Base-by-base conservation (phyloP, 2,113 vertebrate species). In the Indicator maculatus region DNA sequence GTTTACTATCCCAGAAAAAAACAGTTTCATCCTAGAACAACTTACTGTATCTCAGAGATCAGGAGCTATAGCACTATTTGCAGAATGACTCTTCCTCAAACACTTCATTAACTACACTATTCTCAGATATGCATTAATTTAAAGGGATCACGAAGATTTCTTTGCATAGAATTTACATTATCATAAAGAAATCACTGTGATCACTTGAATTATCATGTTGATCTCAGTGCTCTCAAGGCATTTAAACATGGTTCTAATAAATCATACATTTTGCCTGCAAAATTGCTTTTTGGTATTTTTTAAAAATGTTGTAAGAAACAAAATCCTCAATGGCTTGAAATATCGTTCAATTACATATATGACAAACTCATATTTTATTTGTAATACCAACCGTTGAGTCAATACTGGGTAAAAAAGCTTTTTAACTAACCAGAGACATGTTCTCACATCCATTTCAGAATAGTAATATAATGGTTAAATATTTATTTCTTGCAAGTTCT, bases 401-500 rank as follows among this genome's bases (percentile, higher is more conserved):
- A 87, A 89, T 69, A 89, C 26, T 36, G 78, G 36, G 70, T 82
- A 63, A 90, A 94, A 95, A 95, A 76, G 53, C 41, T 82, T 87
- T 91, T 90, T 91, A 83, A 83, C 91, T 90, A 90, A 73, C 92
- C 76, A 96, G 93, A 96, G 90, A 89, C 69, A 93, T 28, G 70
- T 76, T 94, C 79, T 88, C 73, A 86, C 61, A 82, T 95, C 93
- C 78, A 96, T 95, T 96, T 95, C 78, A 94, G 93, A 96, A 95
- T 87, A 81, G 66, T 84, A 96, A 87, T 93, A 89, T 72, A 95
- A 93, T 71, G 66, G 97, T 95, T 93, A 97, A 96, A 97, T 96
- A 97, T 97, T 97, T 96, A 95, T 97, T 97, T 96, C 86, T 94
- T 97, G 28, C 45, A 94, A 96, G 84, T 96, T 97, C 92, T 88